Evolutionary conservation across 2,888 invertebrate genomes (phyloP).

Genomic region (Empis stercorea): DNA sequence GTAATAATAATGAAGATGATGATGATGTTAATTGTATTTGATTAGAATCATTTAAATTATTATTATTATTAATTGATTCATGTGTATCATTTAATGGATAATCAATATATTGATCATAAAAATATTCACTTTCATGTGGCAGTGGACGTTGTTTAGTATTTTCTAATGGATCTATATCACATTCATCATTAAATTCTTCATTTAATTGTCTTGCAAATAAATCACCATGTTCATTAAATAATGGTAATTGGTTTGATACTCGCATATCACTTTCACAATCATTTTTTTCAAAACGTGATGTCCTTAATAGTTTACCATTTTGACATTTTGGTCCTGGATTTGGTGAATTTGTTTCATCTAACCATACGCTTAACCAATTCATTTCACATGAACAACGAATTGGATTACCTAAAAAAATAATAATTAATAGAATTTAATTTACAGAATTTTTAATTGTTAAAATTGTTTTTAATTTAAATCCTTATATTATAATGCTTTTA

Average conservation of each 20-base stretch:
- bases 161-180: conserved; percentile 29
- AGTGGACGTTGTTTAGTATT: conserved; percentile 44
- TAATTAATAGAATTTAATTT: conserved; percentile 20
- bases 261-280: conserved; percentile 45
- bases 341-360: conserved; percentile 57
- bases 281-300: conserved; percentile 53
- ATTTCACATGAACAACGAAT: conserved; percentile 68
- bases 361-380: conserved; percentile 73
- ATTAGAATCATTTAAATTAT: conserved; percentile 4
- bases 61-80: conserved; percentile 15
- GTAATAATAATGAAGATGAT: too few relatives aligned
- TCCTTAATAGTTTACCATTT: conserved; percentile 63
- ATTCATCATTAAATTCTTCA: conserved; percentile 40
- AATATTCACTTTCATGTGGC: conserved; percentile 67
- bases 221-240: conserved; percentile 56
- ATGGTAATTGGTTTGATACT: conserved; percentile 39
- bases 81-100: conserved; percentile 51
- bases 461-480: too few relatives aligned
- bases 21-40: conserved; percentile 22
- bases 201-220: conserved; percentile 45
- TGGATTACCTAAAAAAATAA: conserved; percentile 71
- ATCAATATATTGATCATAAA: conserved; percentile 72
- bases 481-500: too few relatives aligned
- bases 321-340: conserved; percentile 59
- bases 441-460: too few relatives aligned